Percentiles rank a stretch among this genome's conserved stretches.
Evolutionary conservation across 2,797 vertebrate species (phyloP).

Genomic region (Erpetoichthys calabaricus): DNA sequence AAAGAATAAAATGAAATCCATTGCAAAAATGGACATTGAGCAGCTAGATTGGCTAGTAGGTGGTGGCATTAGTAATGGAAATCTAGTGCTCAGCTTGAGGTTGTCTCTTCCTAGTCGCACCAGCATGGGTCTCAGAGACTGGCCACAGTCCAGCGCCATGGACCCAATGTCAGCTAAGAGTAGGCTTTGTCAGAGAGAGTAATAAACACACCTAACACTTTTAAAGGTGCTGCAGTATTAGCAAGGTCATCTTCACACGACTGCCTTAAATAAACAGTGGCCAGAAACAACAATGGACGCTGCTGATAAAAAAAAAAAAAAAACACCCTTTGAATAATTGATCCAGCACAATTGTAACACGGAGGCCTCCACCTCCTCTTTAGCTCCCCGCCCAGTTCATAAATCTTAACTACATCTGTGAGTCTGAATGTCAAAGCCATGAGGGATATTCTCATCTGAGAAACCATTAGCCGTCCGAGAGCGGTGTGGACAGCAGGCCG

Average conservation of each 20-base stretch:
- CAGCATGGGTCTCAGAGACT: too few relatives aligned
- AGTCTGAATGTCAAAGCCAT: constrained; percentile 2
- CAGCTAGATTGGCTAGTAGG: too few relatives aligned
- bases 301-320: not conserved
- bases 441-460: not conserved
- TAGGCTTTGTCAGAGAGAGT: too few relatives aligned
- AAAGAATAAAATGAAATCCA: too few relatives aligned
- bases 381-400: not conserved
- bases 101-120: too few relatives aligned
- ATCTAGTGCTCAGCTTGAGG: too few relatives aligned
- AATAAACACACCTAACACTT: too few relatives aligned
- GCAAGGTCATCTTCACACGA: not conserved
- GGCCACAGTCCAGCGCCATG: too few relatives aligned
- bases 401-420: constrained; percentile 2
- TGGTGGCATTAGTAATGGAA: too few relatives aligned
- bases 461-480: not conserved
- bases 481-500: not conserved
- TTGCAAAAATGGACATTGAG: too few relatives aligned
- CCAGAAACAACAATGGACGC: not conserved
- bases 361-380: not conserved
- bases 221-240: too few relatives aligned
- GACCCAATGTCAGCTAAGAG: too few relatives aligned
- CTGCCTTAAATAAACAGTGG: not conserved
- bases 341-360: not conserved
- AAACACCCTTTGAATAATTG: not conserved